These are phyloP conservation scores for Galeopsomyia nigrocyanea DNA, from an alignment of 2,888 invertebrate species.

Conservation along the genomic window DNA sequence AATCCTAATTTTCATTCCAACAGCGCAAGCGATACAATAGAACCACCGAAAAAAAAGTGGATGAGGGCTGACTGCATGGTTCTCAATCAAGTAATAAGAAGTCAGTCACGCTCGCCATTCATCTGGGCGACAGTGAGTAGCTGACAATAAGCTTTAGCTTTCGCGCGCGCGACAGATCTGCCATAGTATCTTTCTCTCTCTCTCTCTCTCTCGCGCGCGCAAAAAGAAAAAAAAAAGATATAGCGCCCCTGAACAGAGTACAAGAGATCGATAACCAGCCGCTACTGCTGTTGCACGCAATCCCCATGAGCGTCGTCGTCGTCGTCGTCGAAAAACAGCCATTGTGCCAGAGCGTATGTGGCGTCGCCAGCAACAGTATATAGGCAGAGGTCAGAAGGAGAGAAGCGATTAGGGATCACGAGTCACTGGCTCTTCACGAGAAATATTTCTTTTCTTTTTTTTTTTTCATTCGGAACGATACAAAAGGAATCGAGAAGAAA, in stretches of 20 bases:
- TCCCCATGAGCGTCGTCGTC: no score
- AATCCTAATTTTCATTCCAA: no score
- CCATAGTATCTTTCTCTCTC: no score
- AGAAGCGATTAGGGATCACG: slow-evolving; percentile 36
- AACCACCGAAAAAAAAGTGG: no score
- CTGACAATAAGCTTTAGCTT: slow-evolving; percentile 37
- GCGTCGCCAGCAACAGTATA: background rate
- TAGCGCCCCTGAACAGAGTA: background rate
- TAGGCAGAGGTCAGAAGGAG: slow-evolving; percentile 11
- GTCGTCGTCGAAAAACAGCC: no score
- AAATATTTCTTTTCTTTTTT: no score
- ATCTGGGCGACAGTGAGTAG: slow-evolving; percentile 34
- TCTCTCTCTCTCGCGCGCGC: background rate
- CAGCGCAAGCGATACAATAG: no score
- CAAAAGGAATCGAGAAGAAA: no score
- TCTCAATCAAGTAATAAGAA: no score
- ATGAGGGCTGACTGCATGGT: no score
- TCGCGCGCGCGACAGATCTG: background rate
- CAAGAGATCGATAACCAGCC: background rate
- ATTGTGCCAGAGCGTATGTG: slow-evolving; percentile 7
- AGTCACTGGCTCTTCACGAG: slow-evolving; percentile 17
- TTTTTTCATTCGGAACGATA: no score
- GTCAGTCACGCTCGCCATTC: slow-evolving; percentile 13
- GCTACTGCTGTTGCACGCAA: no score
- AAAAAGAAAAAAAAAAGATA: background rate